Base-by-base conservation (phyloP, 2,113 vertebrate species). In the Siphamia tubifer region DNA sequence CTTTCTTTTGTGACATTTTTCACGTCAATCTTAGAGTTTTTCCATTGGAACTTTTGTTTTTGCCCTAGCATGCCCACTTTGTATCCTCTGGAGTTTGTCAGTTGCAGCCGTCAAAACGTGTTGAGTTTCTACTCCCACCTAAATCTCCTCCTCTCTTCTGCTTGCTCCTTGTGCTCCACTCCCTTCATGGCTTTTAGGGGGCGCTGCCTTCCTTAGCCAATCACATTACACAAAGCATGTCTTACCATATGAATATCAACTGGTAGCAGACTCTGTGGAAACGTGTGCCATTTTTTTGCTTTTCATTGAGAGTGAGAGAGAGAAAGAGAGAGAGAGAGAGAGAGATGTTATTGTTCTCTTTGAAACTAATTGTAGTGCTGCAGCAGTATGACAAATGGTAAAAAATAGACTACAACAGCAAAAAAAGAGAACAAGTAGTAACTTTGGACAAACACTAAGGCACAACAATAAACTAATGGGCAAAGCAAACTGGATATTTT, bases 71-170 rank as follows among this genome's bases (percentile, higher is more conserved):
- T 81, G 83, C 74, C 82, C 52, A 69, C 67, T 77, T 54, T 52
- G 49, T 64, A 53, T 83, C 64, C 48, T 79, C 74, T 79, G 81
- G 68, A 81, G 71, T 84, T 77, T 85, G 79, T 87, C 80, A 81
- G 73, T 82, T 69, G 54, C 70, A 74, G 64, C 63, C 43, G 4
- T 81, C 65, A 72, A 12, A 72, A 63, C 54, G 81, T 79, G 79
- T 83, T 82, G 65, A 77, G 53, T 83, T 84, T 84, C 81, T 80
- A 78, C 70, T 68, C 80, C 72, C 66, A 12, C 35, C 54, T 45
- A 40, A 79, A 68, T 64, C 76, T 53, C 76, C 71, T 75, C 83
- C 74, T 68, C 66, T 78, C 21, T 13, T 53, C 72, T 72, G 2
- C 70, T 63, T 69, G 56, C 47, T 76, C 72, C 40, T 44, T 65